Evolutionary conservation across 2,797 vertebrate species (phyloP), one percentile per base, ranked within the genome.

Genomic region (Ciconia nigra): DNA sequence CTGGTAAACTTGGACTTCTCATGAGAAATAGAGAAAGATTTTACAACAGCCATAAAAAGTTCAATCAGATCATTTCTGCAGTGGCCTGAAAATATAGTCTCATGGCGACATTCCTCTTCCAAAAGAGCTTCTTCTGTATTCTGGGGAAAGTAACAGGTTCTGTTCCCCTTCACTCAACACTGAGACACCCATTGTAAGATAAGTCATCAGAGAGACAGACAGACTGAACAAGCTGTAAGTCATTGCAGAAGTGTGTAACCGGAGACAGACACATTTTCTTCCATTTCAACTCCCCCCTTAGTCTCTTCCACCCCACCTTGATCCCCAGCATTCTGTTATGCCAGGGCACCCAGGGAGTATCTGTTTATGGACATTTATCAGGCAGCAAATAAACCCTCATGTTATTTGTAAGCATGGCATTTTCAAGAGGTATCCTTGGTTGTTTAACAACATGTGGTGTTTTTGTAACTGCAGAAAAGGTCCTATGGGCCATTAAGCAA

Each of bases 401-500:
- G 14, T 28, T 96, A 58, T 74, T 76, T 79, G 51, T 94, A 88
- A 93, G 76, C 35, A 37, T 95, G 89, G 90, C 81, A 94, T 97
- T 97, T 96, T 89, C 87, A 94, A 87, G 82, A 93, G 54, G 7
- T 79, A 39, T 59, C 90, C 92, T 92, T 25, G 33, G 63, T 55
- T 90, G 90, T 96, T 96, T 91, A 93, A 90, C 92, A 90, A 65
- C 82, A 67, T 17, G 17, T 35, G 65, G 46, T 80, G 95, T 91
- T 97, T 96, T 96, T 84, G 87, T 90, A 94, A 78, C 92, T 89
- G 93, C 83, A 89, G 88, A 92, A 94, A 77, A 84, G 84, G 86
- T 93, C 93, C 57, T 83, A 96, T 80, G 86, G 90, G 87, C 92
- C 89, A 95, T 90, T 81, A 95, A 95, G 59, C 82, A 95, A 93